Evolutionary conservation across 2,113 vertebrate species (phyloP), one percentile per base, ranked within the genome.

Genomic region (Oreochromis niloticus): DNA sequence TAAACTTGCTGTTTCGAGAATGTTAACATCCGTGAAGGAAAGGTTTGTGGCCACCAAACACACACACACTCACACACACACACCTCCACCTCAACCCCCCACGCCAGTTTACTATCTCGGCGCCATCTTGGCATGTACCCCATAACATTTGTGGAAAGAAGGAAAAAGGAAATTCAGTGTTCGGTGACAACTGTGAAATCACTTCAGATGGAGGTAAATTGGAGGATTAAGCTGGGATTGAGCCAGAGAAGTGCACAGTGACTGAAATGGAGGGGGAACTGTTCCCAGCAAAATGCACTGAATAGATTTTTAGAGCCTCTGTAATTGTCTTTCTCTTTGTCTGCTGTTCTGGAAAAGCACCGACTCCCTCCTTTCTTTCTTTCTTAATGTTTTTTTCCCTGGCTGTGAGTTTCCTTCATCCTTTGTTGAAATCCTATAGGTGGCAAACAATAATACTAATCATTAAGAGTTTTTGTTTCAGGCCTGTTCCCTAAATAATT

Each of bases 181-280:
- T 89, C 89, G 41, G 83, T 94, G 92, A 96, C 95, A 96, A 94
- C 94, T 96, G 94, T 96, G 96, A 96, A 96, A 95, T 96, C 95
- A 91, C 88, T 85, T 80, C 87, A 90, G 90, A 92, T 93, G 92
- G 88, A 90, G 91, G 89, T 94, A 88, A 95, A 93, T 92, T 91
- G 92, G 80, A 87, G 95, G 95, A 95, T 93, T 92, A 93, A 83
- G 71, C 59, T 83, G 85, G 83, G 86, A 85, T 73, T 32, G 39
- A 84, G 92, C 88, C 92, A 92, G 85, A 80, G 81, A 57, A 87
- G 84, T 27, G 83, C 82, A 81, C 75, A 85, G 87, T 86, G 86
- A 90, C 79, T 78, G 54, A 85, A 61, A 86, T 34, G 34, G 80
- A 88, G 73, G 84, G 85, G 79, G 46, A 78, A 86, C 30, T 2